Evolutionary conservation across 2,888 invertebrate species (phyloP), one percentile per base, ranked within the genome.

Genomic region (Apamea epomidion): DNA sequence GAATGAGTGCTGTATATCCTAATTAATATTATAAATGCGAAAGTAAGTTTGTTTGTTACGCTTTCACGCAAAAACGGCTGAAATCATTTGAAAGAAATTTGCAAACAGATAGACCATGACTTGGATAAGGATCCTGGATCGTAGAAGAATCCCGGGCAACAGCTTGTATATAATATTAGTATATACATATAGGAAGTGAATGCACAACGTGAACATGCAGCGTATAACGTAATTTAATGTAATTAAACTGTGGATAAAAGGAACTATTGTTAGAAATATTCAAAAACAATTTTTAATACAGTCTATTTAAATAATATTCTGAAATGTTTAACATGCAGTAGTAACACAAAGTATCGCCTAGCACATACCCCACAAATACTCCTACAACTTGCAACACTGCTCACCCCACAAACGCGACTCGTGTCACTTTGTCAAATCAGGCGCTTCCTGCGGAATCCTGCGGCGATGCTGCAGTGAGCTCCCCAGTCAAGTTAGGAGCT

Each of bases 401-500:
- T 51, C 60, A 32, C 32, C 25, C 6, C 32, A 54, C 48, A 83
- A 60, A 54, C 37, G 54, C 62, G 37, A 54, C n/a, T 69, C 29
- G 45, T 75, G 48, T 62, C 71, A 74, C 85, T 83, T 83, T 83
- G 83, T 62, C 32, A 81, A 85, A 83, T 83, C 83, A 85, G 83
- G 54, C 70, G 48, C 48, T 81, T 81, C 70, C 68, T 84, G 62
- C 25, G 48, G 32, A 32, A 42, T 67, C 60, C 32, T 69, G 68
- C 14, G 68, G 45, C 60, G 21, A 72, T 54, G 60, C 60, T 42
- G 5, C 58, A 29, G 71, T 25, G 60, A 32, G n/a, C 51, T 25
- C 76, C 29, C n/a, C 12, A n/a, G n/a, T 58, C 60, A 60, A 14
- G 10, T n/a, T 12, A 1, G 25, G 4, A 32, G 51, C 37, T 48